These are phyloP conservation scores for Scartelaos histophorus DNA, from an alignment of 2,113 vertebrate species.

Conservation along the genomic window DNA sequence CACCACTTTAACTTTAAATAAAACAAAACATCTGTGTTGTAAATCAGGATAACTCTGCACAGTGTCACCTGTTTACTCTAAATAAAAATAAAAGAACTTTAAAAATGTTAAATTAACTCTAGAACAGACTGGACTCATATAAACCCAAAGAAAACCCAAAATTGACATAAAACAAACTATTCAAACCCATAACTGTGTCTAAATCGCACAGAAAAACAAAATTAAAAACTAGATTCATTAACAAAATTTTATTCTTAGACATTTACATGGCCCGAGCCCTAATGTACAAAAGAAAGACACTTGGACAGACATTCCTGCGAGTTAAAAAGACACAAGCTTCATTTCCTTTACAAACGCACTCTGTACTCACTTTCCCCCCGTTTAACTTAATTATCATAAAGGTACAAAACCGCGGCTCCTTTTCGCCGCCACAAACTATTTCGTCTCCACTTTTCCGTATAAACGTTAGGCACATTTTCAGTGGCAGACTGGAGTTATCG, in stretches of 20 bases:
- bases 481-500: slow-evolving; percentile 28
- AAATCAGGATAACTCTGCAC: too few species aligned
- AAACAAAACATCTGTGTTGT: too few species aligned
- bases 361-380: slow-evolving; percentile 24
- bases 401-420: slow-evolving; percentile 36
- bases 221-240: slow-evolving; percentile 26
- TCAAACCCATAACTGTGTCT: too few species aligned
- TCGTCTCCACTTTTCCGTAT: slow-evolving; percentile 8
- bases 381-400: slow-evolving; percentile 30
- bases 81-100: too few species aligned
- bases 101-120: too few species aligned
- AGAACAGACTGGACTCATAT: too few species aligned
- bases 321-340: slow-evolving; percentile 15
- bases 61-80: too few species aligned
- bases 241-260: slow-evolving; percentile 50
- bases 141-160: too few species aligned
- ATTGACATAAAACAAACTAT: too few species aligned
- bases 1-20: too few species aligned
- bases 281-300: slow-evolving; percentile 50
- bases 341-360: slow-evolving; percentile 28
- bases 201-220: not conserved
- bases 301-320: slow-evolving; percentile 44
- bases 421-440: slow-evolving; percentile 5
- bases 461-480: slow-evolving; percentile 57
- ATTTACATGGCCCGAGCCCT: slow-evolving; percentile 52